Conservation (phyloP, 2,113 vertebrate species). For the Entomyzon cyanotis region DNA sequence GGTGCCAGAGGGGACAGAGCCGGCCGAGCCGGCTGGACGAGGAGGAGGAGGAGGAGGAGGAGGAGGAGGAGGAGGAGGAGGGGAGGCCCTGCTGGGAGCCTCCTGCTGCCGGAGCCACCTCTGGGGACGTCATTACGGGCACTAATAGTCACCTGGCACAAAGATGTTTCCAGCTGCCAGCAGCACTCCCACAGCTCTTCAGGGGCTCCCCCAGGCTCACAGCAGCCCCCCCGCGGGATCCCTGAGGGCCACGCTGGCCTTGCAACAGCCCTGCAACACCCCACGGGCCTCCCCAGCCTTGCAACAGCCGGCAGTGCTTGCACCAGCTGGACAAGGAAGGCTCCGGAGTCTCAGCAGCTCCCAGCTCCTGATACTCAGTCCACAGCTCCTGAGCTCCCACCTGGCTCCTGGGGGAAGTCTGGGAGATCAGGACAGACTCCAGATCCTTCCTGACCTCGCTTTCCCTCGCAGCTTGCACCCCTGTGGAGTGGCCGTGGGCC, state of each 20-base stretch:
- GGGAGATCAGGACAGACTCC: neutral
- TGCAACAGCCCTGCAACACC: neutral
- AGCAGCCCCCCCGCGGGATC: accelerated
- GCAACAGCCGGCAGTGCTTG: constrained; percentile 72
- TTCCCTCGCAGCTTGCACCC: neutral
- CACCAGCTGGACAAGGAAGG: constrained; percentile 64
- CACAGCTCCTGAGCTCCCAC: neutral
- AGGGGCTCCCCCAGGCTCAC: neutral
- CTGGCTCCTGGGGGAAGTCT: accelerated
- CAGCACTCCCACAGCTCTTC: neutral
- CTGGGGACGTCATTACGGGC: constrained; percentile 70
- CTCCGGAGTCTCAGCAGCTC: neutral
- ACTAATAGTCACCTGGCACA: constrained; percentile 56
- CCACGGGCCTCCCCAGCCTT: neutral
- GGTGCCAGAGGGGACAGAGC: neutral
- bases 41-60: neutral
- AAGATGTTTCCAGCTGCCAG: constrained; percentile 60
- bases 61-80: too few species aligned
- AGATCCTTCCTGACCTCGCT: accelerated
- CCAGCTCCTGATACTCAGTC: too few species aligned
- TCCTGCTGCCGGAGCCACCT: neutral
- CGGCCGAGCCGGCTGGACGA: neutral
- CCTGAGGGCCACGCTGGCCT: neutral
- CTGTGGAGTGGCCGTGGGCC: neutral
- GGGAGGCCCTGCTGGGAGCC: neutral